A percentile compares a stretch with the other conserved stretches of the same genome.
These are phyloP conservation scores for Nephotettix cincticeps DNA, from an alignment of 1,140 invertebrate genomes.

Conservation along the genomic window DNA sequence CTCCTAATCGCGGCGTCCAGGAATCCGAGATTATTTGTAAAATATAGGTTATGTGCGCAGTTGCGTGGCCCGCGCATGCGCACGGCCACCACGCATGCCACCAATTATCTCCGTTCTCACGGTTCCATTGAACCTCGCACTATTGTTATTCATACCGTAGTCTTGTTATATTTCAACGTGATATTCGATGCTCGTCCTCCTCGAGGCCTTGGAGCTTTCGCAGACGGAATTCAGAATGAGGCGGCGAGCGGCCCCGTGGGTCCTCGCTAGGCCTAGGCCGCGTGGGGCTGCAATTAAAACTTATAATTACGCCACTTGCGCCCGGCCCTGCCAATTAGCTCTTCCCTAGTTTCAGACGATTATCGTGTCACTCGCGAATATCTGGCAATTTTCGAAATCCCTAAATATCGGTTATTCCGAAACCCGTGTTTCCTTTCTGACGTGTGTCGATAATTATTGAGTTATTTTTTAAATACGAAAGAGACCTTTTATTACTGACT, in stretches of 20 bases:
- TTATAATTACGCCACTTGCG: slow-evolving; percentile 5
- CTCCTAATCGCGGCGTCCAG: too few species aligned
- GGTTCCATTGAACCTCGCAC: slow-evolving; percentile 21
- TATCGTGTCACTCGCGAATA: neutral
- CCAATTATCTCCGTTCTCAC: slow-evolving; percentile 25
- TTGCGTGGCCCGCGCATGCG: neutral
- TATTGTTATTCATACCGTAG: slow-evolving; percentile 16
- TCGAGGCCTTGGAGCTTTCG: slow-evolving; percentile 19
- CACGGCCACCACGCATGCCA: neutral
- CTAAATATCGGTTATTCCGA: neutral
- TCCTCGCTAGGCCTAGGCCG: neutral
- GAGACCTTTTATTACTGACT: neutral
- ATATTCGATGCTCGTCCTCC: slow-evolving; percentile 3
- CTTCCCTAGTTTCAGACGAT: neutral
- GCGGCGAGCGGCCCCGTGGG: neutral
- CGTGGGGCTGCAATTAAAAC: slow-evolving; percentile 10
- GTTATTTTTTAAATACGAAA: neutral
- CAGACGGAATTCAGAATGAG: slow-evolving; percentile 21
- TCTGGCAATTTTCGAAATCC: slow-evolving; percentile 2
- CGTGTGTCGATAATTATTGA: slow-evolving; percentile 2
- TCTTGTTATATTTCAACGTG: slow-evolving; percentile 18
- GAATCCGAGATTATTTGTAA: neutral
- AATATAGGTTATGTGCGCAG: slow-evolving; percentile 18
- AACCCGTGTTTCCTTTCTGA: neutral
- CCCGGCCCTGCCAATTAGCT: neutral